These are phyloP conservation scores for Danio kyathit DNA, from an alignment of 2,797 vertebrate genomes.

Conservation along the genomic window DNA sequence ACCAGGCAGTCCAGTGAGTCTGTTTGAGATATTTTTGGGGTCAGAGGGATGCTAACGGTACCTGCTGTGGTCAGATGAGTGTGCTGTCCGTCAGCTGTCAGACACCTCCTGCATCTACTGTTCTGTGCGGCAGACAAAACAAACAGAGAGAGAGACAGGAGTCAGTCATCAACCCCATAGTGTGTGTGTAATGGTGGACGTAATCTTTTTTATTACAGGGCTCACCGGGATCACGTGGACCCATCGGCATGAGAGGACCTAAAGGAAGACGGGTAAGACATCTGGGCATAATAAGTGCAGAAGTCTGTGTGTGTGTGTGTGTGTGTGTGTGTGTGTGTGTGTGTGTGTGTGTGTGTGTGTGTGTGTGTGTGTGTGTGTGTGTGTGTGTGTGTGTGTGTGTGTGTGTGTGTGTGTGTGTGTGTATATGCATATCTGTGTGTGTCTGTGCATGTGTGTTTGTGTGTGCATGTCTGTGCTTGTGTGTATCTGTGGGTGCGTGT, in stretches of 20 bases:
- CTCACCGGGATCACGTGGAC: constrained; percentile 84
- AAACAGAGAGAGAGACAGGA: constrained; percentile 67
- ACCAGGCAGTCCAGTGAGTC: constrained; percentile 89
- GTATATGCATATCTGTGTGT: no score
- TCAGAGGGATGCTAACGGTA: not conserved
- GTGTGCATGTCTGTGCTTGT: no score
- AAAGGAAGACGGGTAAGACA: constrained; percentile 91
- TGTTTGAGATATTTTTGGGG: constrained; percentile 23
- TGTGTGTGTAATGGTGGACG: constrained; percentile 16
- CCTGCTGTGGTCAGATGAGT: constrained; percentile 6
- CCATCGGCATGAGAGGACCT: constrained; percentile 85
- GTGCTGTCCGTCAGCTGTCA: constrained; percentile 22
- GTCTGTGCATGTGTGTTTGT: no score
- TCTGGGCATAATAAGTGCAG: not conserved
- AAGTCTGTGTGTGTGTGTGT: not conserved
- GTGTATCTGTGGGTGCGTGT: no score
- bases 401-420: no score
- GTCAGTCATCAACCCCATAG: not conserved
- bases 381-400: no score
- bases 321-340: no score
- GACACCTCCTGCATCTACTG: constrained; percentile 10
- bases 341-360: no score
- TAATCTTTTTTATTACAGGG: constrained; percentile 87
- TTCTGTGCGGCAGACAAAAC: constrained; percentile 62
- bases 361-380: no score